Base-by-base conservation (phyloP, 2,797 vertebrate genomes). In the Xerus rutilus region DNA sequence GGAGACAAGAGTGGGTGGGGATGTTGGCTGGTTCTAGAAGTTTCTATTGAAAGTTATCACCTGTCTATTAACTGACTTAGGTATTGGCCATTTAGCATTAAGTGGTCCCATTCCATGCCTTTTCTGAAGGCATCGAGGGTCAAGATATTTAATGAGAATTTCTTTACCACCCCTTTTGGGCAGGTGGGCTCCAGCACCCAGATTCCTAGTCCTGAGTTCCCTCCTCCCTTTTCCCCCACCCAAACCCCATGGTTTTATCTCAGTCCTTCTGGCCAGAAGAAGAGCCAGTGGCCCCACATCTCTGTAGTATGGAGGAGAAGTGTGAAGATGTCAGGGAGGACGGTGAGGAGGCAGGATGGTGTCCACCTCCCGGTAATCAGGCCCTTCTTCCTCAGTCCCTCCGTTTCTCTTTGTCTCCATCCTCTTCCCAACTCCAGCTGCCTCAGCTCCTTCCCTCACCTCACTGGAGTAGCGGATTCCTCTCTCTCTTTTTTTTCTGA, bases 161-260 rank as follows among this genome's bases (percentile, higher is more conserved):
- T 79, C 77, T 70, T 23, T 14, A 9, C 20, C 13, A 65, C 13
- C 45, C 54, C 45, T 57, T 28, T 0, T 17, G 43, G 47, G 10
- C 45, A 2, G 0, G 15, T 17, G 2, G 17, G 6, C 28, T 49
- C 39, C 25, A 39, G 17, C 13, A 3, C 49, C 4, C 1, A 4
- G 62, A 52, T 85, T 78, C 52, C 69, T 89, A n/a, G 28, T 43
- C 84, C 10, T 73, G n/a, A 20, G 23, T n/a, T 87, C 54, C 54
- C 49, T 54, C 39, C 47, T 73, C 23, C 45, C 2, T 39, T 14
- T 1, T 6, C 7, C 54, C 15, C 14, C 6, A 7, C n/a, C 30
- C 7, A 25, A 6, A 6, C 39, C 73, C 32, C 23, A 4, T 45
- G 43, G 52, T 52, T 86, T 18, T 20, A 9, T 21, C 2, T 57